Evolutionary conservation across 2,797 vertebrate genomes (phyloP).

Genomic region (Pagetopsis macropterus): DNA sequence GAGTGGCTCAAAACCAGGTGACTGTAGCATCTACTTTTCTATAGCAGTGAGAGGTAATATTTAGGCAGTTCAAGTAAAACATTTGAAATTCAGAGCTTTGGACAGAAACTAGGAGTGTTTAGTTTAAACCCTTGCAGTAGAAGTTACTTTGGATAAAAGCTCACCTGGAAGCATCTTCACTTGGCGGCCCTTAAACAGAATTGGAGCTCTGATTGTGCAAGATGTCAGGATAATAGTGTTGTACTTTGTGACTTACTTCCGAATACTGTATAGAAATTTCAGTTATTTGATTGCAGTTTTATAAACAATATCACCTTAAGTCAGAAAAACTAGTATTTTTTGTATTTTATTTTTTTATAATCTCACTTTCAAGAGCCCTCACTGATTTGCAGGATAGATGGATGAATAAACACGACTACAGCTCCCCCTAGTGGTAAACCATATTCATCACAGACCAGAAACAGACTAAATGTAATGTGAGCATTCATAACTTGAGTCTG

Average conservation of each 20-base stretch:
- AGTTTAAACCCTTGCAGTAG: not conserved
- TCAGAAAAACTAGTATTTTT: no score
- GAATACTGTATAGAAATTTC: not conserved
- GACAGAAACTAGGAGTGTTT: not conserved
- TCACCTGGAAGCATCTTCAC: not conserved
- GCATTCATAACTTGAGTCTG: no score
- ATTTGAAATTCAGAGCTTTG: not conserved
- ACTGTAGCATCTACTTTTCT: not conserved
- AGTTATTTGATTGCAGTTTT: no score
- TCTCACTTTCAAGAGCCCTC: not conserved
- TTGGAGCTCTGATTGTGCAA: not conserved
- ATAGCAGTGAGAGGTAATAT: not conserved
- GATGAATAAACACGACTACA: conserved; percentile 19
- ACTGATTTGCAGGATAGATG: not conserved
- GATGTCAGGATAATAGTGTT: not conserved
- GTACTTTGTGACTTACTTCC: not conserved
- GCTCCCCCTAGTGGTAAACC: conserved; percentile 52
- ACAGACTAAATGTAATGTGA: no score
- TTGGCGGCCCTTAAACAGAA: conserved; percentile 1
- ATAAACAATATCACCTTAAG: not conserved
- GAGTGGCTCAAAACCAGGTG: conserved; percentile 1
- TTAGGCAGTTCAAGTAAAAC: not conserved
- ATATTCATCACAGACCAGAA: conserved; percentile 4
- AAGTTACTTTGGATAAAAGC: not conserved
- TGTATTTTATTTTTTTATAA: not conserved